These are phyloP conservation scores for Passerculus sandwichensis DNA, from an alignment of 2,797 vertebrate species.

Conservation along the genomic window DNA sequence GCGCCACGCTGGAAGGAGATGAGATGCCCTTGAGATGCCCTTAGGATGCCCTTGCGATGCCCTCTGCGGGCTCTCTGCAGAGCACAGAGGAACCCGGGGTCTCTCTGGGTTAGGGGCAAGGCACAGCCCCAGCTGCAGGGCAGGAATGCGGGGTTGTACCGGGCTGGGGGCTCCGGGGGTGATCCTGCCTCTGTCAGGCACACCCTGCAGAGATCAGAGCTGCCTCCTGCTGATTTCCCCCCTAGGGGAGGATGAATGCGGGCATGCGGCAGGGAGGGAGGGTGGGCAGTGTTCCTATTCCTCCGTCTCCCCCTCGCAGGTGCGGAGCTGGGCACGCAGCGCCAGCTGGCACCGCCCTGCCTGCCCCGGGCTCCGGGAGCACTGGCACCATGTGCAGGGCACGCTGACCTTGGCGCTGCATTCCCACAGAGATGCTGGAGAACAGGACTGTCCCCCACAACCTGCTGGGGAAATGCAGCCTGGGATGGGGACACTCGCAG, in stretches of 20 bases:
- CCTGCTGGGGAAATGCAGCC: not conserved
- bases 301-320: not conserved
- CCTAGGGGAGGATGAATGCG: fast-evolving
- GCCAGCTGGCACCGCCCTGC: not conserved
- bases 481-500: fast-evolving
- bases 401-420: not conserved
- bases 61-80: not conserved
- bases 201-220: not conserved
- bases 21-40: not conserved
- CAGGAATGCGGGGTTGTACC: not conserved
- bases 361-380: not conserved
- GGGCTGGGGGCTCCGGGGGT: too few relatives aligned
- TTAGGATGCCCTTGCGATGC: not conserved
- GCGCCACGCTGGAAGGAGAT: not conserved
- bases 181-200: too few relatives aligned
- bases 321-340: not conserved
- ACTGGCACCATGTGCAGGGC: not conserved
- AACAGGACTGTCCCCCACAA: not conserved
- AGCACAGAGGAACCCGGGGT: fast-evolving
- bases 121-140: not conserved
- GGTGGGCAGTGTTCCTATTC: not conserved
- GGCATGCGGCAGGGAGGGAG: not conserved
- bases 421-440: not conserved
- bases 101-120: not conserved
- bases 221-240: not conserved